Evolutionary conservation across 2,113 vertebrate genomes (phyloP).

Genomic region (Rhinoderma darwinii): DNA sequence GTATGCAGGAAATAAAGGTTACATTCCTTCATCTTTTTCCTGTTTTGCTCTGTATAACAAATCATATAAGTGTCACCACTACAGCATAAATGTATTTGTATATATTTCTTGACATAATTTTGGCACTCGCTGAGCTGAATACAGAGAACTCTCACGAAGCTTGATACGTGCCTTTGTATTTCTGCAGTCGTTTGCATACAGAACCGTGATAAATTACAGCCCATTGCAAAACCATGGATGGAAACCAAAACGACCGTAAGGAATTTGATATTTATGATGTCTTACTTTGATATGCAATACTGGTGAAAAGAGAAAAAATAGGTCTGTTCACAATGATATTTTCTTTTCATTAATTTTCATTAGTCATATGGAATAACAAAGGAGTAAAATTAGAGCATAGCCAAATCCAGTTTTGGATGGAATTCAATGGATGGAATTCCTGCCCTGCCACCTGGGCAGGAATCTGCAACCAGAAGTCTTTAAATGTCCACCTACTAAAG

Average conservation of each 20-base stretch:
- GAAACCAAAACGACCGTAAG: slow-evolving; percentile 14
- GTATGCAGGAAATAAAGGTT: slow-evolving; percentile 31
- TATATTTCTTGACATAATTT: slow-evolving; percentile 41
- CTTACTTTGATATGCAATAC: background rate
- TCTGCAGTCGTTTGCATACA: background rate
- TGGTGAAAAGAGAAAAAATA: background rate
- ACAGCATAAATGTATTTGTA: slow-evolving; percentile 26
- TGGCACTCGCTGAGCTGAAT: slow-evolving; percentile 16
- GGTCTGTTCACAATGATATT: background rate
- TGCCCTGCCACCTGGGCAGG: too few species aligned
- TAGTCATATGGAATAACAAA: background rate
- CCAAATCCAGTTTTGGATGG: background rate
- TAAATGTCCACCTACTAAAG: too few species aligned
- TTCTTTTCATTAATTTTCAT: background rate
- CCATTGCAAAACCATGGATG: slow-evolving; percentile 7
- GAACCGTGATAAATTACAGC: slow-evolving; percentile 5
- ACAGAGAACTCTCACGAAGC: background rate
- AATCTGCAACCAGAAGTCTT: too few species aligned
- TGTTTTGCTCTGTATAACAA: slow-evolving; percentile 30
- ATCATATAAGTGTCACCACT: slow-evolving; percentile 52
- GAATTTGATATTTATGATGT: slow-evolving; percentile 28
- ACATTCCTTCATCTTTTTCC: slow-evolving; percentile 42
- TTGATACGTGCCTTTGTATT: slow-evolving; percentile 1
- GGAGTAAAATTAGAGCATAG: background rate
- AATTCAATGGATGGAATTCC: too few species aligned